Conservation (phyloP, 2,797 vertebrate genomes). For the Gymnodraco acuticeps region DNA sequence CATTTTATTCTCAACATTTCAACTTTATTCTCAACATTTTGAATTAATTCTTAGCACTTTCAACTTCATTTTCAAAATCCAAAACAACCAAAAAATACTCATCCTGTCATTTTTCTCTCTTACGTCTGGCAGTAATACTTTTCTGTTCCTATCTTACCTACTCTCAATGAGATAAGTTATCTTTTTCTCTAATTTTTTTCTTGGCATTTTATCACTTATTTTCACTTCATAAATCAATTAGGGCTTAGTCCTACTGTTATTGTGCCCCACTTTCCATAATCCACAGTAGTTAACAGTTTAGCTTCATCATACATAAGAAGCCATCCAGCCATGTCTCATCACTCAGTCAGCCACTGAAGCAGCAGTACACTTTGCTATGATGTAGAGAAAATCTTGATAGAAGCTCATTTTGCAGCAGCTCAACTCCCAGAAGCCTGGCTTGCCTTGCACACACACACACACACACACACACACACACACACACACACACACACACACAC, state of each 20-base stretch:
- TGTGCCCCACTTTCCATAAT: not conserved
- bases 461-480: constrained; percentile 17
- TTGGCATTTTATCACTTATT: not conserved
- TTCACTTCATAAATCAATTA: not conserved
- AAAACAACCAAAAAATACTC: no score
- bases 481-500: constrained; percentile 61
- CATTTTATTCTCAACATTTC: no score
- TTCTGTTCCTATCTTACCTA: not conserved
- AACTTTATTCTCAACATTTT: no score
- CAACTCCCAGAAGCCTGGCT: constrained; percentile 47
- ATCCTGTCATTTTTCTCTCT: no score
- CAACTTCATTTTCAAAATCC: no score
- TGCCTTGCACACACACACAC: constrained; percentile 29
- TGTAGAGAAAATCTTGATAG: constrained; percentile 46
- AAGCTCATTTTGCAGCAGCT: constrained; percentile 54
- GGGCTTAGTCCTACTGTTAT: not conserved
- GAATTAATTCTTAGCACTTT: no score
- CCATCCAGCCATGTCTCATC: constrained; percentile 35
- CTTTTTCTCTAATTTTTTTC: not conserved
- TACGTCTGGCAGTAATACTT: no score
- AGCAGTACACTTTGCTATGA: constrained; percentile 42
- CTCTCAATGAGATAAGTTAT: not conserved
- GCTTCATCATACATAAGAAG: constrained; percentile 43
- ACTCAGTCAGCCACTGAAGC: constrained; percentile 34
- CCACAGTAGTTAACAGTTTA: constrained; percentile 21